Conservation (phyloP, 2,888 invertebrate species). For the Aleiodes leptofemur region DNA sequence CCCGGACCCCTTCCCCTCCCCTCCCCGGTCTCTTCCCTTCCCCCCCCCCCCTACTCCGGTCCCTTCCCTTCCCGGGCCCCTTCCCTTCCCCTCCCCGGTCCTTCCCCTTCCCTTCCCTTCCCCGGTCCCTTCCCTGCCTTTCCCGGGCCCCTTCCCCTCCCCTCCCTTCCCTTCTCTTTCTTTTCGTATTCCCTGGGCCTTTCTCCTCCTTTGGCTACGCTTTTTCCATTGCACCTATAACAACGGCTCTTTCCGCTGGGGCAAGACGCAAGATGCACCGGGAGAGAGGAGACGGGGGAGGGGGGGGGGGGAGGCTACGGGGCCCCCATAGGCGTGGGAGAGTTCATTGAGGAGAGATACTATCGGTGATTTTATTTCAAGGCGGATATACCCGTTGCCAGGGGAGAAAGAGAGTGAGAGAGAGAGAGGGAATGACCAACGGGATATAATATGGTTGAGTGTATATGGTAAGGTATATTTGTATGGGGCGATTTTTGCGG, state of each 20-base stretch:
- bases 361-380: conserved; percentile 75
- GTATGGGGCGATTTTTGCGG: neutral
- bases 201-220: neutral
- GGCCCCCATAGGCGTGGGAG: conserved; percentile 73
- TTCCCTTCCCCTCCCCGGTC: neutral
- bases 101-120: too few species aligned
- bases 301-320: conserved; percentile 56
- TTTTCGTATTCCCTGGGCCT: neutral
- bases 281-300: conserved; percentile 37
- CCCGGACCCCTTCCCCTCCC: too few species aligned
- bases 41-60: neutral
- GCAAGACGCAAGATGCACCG: conserved; percentile 36
- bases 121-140: too few species aligned
- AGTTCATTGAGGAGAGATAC: conserved; percentile 75
- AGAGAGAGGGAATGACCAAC: conserved; percentile 57
- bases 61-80: neutral
- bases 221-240: conserved; percentile 33
- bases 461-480: conserved; percentile 19
- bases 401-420: conserved; percentile 47
- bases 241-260: conserved; percentile 42
- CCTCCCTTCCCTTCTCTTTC: too few species aligned
- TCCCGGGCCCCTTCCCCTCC: neutral
- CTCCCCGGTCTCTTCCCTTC: too few species aligned
- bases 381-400: conserved; percentile 73
- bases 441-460: conserved; percentile 59